Conservation (phyloP, 2,888 invertebrate species). For the Drepanosiphum platanoidis region DNA sequence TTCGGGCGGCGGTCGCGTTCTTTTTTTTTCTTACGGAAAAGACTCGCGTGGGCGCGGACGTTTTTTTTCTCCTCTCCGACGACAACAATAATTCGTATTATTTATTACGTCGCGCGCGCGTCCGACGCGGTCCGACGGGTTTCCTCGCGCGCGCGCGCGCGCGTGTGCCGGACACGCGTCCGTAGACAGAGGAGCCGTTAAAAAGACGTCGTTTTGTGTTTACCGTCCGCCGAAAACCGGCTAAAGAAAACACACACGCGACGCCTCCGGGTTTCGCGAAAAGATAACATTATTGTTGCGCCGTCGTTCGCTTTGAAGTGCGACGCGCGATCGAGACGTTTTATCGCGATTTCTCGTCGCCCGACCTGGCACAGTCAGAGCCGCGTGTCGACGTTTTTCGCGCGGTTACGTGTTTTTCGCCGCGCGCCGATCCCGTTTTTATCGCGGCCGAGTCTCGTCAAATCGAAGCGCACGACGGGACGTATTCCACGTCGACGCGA, state of each 20-base stretch:
- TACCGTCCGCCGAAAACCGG: background rate
- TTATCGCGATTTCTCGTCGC: no score
- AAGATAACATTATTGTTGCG: background rate
- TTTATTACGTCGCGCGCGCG: background rate
- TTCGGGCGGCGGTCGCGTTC: conserved; percentile 14
- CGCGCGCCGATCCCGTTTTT: no score
- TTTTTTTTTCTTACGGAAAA: conserved; percentile 1
- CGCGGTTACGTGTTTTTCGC: no score
- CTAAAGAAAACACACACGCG: conserved; percentile 6
- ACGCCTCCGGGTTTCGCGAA: background rate
- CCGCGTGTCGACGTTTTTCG: no score
- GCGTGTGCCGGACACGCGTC: conserved; percentile 54
- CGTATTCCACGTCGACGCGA: no score
- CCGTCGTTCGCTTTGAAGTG: no score
- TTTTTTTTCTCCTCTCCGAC: background rate
- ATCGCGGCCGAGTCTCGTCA: no score
- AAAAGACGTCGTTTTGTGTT: background rate
- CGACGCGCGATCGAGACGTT: no score
- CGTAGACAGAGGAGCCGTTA: conserved; percentile 56
- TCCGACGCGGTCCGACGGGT: conserved; percentile 43
- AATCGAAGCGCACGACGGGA: no score
- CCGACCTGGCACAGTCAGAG: no score
- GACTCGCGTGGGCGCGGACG: conserved; percentile 45
- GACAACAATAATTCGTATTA: no score
- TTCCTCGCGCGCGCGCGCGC: conserved; percentile 29